phyloP scores from a whole-genome alignment of 2,888 invertebrate genomes.

The Drosophila yooni region DNA sequence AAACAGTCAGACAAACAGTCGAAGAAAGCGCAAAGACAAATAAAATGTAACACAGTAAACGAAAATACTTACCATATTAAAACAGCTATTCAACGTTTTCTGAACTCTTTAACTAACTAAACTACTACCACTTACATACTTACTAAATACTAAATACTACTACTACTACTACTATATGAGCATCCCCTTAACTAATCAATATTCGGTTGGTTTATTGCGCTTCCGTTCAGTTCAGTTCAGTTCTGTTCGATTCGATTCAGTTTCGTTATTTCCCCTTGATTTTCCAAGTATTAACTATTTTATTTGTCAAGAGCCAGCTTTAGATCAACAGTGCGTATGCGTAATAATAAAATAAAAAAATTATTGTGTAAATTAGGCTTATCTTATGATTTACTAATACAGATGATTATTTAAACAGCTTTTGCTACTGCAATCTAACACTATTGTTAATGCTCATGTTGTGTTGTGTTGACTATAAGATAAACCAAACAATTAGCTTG shows the following conservation, averaged over 20 bases:
- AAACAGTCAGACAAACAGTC: constrained; percentile 64
- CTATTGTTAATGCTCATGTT: constrained; percentile 59
- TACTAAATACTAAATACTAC: constrained; percentile 16
- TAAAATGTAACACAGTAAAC: constrained; percentile 60
- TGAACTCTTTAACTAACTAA: constrained; percentile 51
- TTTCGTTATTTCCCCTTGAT: constrained; percentile 26
- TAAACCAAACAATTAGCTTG: constrained; percentile 55
- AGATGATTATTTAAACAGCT: constrained; percentile 21
- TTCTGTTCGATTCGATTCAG: constrained; percentile 28
- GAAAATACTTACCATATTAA: constrained; percentile 42
- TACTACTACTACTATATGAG: constrained; percentile 45
- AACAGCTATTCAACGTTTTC: constrained; percentile 54
- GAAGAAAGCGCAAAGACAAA: constrained; percentile 56
- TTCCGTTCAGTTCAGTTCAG: constrained; percentile 16
- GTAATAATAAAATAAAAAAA: constrained; percentile 24
- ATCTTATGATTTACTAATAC: constrained; percentile 25
- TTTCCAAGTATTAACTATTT: constrained; percentile 23
- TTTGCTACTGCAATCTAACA: constrained; percentile 40
- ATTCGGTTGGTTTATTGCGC: constrained; percentile 29
- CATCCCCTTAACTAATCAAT: constrained; percentile 53
- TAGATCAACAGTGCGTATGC: constrained; percentile 50
- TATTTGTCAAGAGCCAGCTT: constrained; percentile 25
- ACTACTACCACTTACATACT: constrained; percentile 46
- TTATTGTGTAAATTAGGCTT: constrained; percentile 19
- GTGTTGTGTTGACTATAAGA: constrained; percentile 51